Evolutionary conservation across 2,888 invertebrate genomes (phyloP), one percentile per base, ranked within the genome.

Genomic region (Lampropteryx suffumata): DNA sequence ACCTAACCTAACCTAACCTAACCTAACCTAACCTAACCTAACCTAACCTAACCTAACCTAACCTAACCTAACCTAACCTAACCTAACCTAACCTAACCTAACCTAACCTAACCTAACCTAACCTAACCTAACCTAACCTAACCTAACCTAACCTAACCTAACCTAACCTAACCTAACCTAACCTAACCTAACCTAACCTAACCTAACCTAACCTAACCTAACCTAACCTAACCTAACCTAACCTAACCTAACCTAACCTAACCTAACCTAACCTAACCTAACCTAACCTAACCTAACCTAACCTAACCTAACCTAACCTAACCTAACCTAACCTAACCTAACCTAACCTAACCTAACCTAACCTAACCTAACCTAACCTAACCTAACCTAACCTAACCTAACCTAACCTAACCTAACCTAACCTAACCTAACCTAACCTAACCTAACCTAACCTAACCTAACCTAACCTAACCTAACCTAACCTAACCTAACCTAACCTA

Each of bases 121-220:
- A 57, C 59, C 57, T 55, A 57, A 55, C 57, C 54, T 50, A 57
- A 55, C 51, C 57, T 33, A 33, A 33, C 51, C 56, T 55, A 57
- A 59, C 55, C 57, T 57, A 51, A 53, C 55, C 55, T 57, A 49
- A 51, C 54, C 58, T 54, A 50, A 54, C 53, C 55, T 54, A 50
- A 43, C 54, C 55, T 50, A 50, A 59, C 60, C 53, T 51, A 59
- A 61, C 58, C 54, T 58, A 54, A 55, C 55, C 55, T 51, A 51
- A 47, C 51, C 47, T 47, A 55, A 55, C 56, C 53, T 52, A 54
- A 59, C 52, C 54, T 55, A 59, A 55, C 57, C 56, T 56, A 59
- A 50, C 50, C 50, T 50, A 50, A 50, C 50, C 50, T 50, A 50
- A 50, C 50, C 50, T 50, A 50, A 50, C 50, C 43, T 50, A 50